These are phyloP conservation scores for Heliornis fulica DNA, from an alignment of 2,113 vertebrate species.

Conservation along the genomic window DNA sequence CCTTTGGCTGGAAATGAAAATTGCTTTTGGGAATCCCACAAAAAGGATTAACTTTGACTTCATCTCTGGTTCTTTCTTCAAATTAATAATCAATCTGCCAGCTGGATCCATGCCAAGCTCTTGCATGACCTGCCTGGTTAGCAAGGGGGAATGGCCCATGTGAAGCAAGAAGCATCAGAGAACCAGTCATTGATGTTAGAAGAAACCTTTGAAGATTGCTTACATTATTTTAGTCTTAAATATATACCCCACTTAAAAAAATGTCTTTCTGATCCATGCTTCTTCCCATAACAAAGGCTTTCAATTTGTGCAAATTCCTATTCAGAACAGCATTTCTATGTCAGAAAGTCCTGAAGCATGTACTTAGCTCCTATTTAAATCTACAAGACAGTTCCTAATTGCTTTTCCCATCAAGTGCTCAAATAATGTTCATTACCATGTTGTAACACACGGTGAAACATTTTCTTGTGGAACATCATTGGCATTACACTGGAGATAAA, in stretches of 20 bases:
- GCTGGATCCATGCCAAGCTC: not conserved
- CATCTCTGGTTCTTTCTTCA: slow-evolving; percentile 52
- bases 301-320: not conserved
- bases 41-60: slow-evolving; percentile 69
- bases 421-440: not conserved
- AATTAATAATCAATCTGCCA: slow-evolving; percentile 69
- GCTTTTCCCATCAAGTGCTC: slow-evolving; percentile 37
- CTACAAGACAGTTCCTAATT: slow-evolving; percentile 38
- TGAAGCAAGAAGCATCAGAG: not conserved
- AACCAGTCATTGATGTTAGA: not conserved
- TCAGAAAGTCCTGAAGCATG: not conserved
- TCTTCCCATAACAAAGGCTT: not conserved
- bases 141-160: not conserved
- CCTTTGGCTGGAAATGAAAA: slow-evolving; percentile 64
- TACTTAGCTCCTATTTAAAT: slow-evolving; percentile 34
- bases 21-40: slow-evolving; percentile 68
- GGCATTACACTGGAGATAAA: slow-evolving; percentile 22
- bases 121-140: not conserved
- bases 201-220: not conserved
- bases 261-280: not conserved
- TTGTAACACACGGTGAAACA: slow-evolving; percentile 11
- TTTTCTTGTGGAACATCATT: not conserved
- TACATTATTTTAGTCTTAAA: not conserved
- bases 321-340: not conserved
- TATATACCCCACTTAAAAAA: not conserved